Base-by-base conservation (phyloP, 2,113 vertebrate species). In the Pteruthius melanotis region DNA sequence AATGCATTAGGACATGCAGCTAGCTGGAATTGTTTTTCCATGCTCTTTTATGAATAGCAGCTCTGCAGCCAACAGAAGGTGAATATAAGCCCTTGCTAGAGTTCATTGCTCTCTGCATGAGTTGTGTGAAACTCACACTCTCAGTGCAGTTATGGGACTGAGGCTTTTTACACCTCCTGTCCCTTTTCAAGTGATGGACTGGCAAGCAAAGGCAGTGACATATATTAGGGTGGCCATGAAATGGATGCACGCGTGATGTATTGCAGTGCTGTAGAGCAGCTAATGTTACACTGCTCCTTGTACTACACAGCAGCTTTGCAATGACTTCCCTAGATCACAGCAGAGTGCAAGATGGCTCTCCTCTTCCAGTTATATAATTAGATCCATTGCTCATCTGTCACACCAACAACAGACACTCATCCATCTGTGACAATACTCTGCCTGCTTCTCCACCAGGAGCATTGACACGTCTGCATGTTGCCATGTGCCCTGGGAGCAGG, bases 331-430 rank as follows among this genome's bases (percentile, higher is more conserved):
- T 37, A 93, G 94, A 97, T 93, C 74, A 86, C 84, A 87, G 78
- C 24, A 85, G 37, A 87, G 64, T 95, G 89, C 85, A 95, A 94
- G 84, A 89, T 91, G 87, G 85, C 35, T 95, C 83, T 95, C 56
- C 90, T 63, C 77, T 94, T 91, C 70, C 92, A 82, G 69, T 74
- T 70, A 82, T 92, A 95, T 96, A 97, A 97, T 97, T 97, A 97
- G 96, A 91, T 94, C 92, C 93, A 89, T 97, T 96, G 91, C 94
- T 98, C 96, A 97, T 97, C 96, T 95, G 95, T 97, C 95, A 94
- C 83, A 75, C 71, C 86, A 91, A 96, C 89, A 97, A 64, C 90
- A 96, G 97, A 89, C 80, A 96, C 87, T 54, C 5, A 7, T 71
- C 96, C 97, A 94, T 97, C 95, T 97, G 97, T 95, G 97, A 90